These are phyloP conservation scores for Sclerodermus sp. DNA, from an alignment of 2,888 invertebrate genomes.

Conservation along the genomic window DNA sequence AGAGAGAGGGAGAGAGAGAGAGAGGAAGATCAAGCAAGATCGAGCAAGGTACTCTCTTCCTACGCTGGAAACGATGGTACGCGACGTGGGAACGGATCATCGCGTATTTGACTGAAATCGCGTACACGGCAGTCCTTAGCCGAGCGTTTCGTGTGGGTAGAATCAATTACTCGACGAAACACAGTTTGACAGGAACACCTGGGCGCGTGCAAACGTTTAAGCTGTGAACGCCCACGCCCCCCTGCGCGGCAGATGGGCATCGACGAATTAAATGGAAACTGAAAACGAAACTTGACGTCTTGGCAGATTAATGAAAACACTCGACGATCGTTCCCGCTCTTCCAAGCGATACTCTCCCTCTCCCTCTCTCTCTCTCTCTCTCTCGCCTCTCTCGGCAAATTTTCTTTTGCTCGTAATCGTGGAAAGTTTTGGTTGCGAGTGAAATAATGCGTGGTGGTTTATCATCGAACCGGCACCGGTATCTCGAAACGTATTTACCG, in stretches of 20 bases:
- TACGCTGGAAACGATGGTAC: constrained; percentile 6
- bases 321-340: too few relatives aligned
- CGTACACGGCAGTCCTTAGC: not conserved
- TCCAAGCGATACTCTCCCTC: too few relatives aligned
- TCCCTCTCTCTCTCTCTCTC: too few relatives aligned
- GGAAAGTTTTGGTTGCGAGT: too few relatives aligned
- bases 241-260: constrained; percentile 12
- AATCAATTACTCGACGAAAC: constrained; percentile 32
- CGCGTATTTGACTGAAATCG: not conserved
- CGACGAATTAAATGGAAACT: constrained; percentile 17
- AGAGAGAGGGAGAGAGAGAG: too few relatives aligned
- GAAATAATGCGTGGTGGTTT: not conserved
- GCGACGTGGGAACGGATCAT: not conserved
- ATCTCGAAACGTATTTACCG: constrained; percentile 17
- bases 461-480: constrained; percentile 1
- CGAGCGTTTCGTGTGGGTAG: constrained; percentile 27
- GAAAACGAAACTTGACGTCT: not conserved
- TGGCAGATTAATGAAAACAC: constrained; percentile 3
- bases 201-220: constrained; percentile 27
- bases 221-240: constrained; percentile 25
- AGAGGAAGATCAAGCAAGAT: not conserved
- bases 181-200: constrained; percentile 21
- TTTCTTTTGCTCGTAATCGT: too few relatives aligned
- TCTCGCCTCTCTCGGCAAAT: too few relatives aligned
- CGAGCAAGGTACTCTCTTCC: constrained; percentile 13